Evolutionary conservation across 1,140 invertebrate genomes (phyloP), one percentile per base, ranked within the genome.

Genomic region (Eufriesea mexicana): DNA sequence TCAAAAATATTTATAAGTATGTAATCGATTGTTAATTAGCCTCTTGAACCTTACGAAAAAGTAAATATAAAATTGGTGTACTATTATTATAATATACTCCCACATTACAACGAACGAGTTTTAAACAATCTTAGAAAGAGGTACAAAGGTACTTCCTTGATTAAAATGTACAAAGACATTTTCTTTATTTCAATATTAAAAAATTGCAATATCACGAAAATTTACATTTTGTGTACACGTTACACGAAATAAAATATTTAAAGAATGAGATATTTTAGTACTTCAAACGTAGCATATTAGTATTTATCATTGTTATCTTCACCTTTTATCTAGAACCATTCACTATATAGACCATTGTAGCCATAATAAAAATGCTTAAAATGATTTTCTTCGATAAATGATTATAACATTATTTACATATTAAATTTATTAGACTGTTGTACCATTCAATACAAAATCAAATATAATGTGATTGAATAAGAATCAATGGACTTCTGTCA

Each of bases 71-170:
- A 70, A n/a, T 80, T 28, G 20, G 5, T 54, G 16, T 5, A 16
- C n/a, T 2, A 18, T 54, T 35, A 64, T 7, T 66, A 66, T 14
- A 42, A 59, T 59, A 23, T 71, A 20, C 23, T 67, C 49, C 35
- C 18, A 20, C 4, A 0, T 45, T 14, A 8, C 5, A 25, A 45
- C 10, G 10, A 59, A 5, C 12, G 10, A 0, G 14, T 64, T 78
- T 67, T 25, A 45, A 78, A 72, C 2, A 72, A 79, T 79, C 55
- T 72, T 61, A 49, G 20, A 18, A 2, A 12, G 9, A 54, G 42
- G 42, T 72, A 35, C 20, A 79, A 72, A 79, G 45, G 12, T 79
- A 70, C 7, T n/a, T 59, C 51, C 42, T 49, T 66, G 57, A 70
- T 68, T 59, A 71, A 47, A 47, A 9, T 12, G 45, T 28, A 18